A percentile compares a stretch with the other conserved stretches of the same genome.
These are phyloP conservation scores for Enteromius unitaeniatus DNA, from an alignment of 2,797 vertebrate species.

Conservation along the genomic window DNA sequence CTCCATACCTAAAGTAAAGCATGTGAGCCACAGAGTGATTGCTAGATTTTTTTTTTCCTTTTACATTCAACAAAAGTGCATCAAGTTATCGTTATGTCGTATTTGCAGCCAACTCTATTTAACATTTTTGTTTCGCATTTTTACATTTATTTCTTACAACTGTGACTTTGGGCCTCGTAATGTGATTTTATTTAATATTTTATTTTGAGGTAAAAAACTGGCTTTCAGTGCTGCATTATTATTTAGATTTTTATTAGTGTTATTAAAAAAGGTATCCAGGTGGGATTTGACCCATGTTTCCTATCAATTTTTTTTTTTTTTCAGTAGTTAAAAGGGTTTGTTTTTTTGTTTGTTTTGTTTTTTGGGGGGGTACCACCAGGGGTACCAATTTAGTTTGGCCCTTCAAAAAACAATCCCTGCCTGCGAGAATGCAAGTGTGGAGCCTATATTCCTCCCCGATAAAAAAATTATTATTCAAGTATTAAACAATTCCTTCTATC, in stretches of 20 bases:
- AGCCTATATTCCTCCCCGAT: conserved; percentile 8
- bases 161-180: conserved; percentile 5
- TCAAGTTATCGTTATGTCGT: not conserved
- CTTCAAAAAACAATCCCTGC: not conserved
- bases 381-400: not conserved
- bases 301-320: not conserved
- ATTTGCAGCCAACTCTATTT: not conserved
- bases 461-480: conserved; percentile 33
- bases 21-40: conserved; percentile 38
- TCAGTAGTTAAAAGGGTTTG: not conserved
- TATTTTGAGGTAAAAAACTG: not conserved
- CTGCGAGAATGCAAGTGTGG: not conserved
- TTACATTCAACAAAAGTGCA: not conserved
- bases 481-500: conserved; percentile 26
- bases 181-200: not conserved
- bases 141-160: not conserved
- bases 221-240: not conserved
- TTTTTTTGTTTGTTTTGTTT: not conserved
- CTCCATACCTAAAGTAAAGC: not conserved
- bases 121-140: not conserved
- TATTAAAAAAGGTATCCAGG: not conserved
- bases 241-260: no score
- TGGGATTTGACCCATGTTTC: not conserved
- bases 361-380: not conserved
- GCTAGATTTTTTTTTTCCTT: conserved; percentile 26